Base-by-base conservation (phyloP, 2,797 vertebrate genomes). In the Synanceia verrucosa region DNA sequence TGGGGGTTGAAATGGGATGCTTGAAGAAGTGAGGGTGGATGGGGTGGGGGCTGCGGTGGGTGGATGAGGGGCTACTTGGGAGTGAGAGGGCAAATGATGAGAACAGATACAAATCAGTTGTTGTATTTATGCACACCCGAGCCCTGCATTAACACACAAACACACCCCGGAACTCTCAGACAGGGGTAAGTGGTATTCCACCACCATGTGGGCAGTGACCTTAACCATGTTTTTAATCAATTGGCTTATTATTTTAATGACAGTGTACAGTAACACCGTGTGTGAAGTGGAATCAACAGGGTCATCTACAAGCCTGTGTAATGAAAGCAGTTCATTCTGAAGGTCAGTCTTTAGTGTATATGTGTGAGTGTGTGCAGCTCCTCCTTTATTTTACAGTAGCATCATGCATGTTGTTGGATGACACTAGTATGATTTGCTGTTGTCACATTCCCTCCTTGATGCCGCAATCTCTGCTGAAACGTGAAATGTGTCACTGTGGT, bases 171-270 rank as follows among this genome's bases (percentile, higher is more conserved):
- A 11, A 13, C 26, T 63, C 46, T 60, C 57, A 61, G 56, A 63
- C 9, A 51, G 64, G 76, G 78, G 88, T 88, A 84, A 91, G 76
- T 88, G 73, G 70, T 78, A 62, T 71, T 83, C 72, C 76, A 26
- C 55, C 46, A 69, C 86, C 53, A 48, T 87, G 83, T 73, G 86
- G 79, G 76, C 87, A 73, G 67, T 89, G 89, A 93, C 92, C 91
- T 94, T 78, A 89, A 70, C 57, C 70, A 34, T 91, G 88, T 92
- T 92, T 76, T 89, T 91, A 92, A n/a, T 93, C 93, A 93, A 93
- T 93, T 92, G 86, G 64, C 85, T 90, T 89, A 91, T 92, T 93
- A 92, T 91, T 92, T 86, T 85, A 92, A 94, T 94, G 89, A 93
- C 89, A 88, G 65, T n/a, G n/a, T n/a, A n/a, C n/a, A 73, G 82